These are phyloP conservation scores for Dermatophagoides farinae DNA, from an alignment of 1,140 invertebrate species.

Conservation along the genomic window DNA sequence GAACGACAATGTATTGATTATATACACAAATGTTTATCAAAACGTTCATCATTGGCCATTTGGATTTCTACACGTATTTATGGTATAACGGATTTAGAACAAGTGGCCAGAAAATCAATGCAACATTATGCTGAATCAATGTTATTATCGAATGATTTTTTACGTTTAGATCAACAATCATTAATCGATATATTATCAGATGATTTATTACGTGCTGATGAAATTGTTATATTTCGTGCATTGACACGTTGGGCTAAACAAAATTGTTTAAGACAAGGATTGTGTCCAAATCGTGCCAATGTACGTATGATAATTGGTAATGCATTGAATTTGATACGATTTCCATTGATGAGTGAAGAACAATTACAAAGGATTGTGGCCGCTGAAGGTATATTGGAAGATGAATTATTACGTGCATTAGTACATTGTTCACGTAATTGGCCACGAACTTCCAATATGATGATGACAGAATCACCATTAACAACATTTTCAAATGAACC, in stretches of 20 bases:
- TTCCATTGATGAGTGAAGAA: slow-evolving; percentile 10
- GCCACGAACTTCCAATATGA: not conserved
- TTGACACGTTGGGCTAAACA: slow-evolving; percentile 7
- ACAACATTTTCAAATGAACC: slow-evolving; percentile 1
- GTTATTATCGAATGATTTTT: slow-evolving; percentile 3
- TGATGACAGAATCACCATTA: not conserved
- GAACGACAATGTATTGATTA: not conserved
- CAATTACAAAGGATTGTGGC: not conserved
- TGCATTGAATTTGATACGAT: not conserved
- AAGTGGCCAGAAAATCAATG: not conserved
- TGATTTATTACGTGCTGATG: not conserved
- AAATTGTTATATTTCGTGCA: slow-evolving; percentile 2
- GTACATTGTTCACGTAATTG: not conserved
- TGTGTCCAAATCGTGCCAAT: slow-evolving; percentile 8
- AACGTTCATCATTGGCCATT: not conserved
- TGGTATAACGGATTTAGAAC: not conserved
- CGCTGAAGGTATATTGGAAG: slow-evolving; percentile 5
- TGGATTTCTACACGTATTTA: not conserved
- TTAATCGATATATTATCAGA: not conserved
- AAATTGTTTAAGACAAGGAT: not conserved
- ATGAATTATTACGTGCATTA: slow-evolving; percentile 1
- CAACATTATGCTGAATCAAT: slow-evolving; percentile 3
- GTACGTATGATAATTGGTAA: not conserved
- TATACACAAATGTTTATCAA: not conserved
- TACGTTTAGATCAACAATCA: not conserved